phyloP scores from a whole-genome alignment of 2,888 invertebrate genomes.

The Leucoma salicis region DNA sequence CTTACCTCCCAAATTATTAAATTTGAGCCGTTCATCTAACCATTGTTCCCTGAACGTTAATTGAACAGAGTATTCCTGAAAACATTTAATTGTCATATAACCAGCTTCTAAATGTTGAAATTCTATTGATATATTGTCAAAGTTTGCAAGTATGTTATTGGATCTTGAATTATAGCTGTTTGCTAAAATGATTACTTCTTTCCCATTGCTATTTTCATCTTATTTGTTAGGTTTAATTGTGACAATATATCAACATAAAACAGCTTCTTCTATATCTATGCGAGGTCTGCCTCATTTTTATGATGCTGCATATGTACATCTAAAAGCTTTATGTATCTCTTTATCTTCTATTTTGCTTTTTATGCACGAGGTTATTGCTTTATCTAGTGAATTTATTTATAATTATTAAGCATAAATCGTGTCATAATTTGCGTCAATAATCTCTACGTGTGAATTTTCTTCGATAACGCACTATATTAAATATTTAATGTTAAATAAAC shows the following conservation, averaged over 20 bases:
- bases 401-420: constrained; percentile 39
- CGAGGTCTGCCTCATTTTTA: constrained; percentile 17
- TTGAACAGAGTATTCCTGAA: constrained; percentile 98
- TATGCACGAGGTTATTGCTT: constrained; percentile 39
- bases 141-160: neutral
- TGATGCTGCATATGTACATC: constrained; percentile 28
- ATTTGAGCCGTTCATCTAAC: constrained; percentile 95
- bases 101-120: constrained; percentile 1
- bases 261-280: constrained; percentile 3
- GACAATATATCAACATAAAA: constrained; percentile 41
- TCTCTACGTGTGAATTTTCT: no score
- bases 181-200: neutral
- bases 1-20: constrained; percentile 92
- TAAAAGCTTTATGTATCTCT: constrained; percentile 26
- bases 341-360: constrained; percentile 26
- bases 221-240: constrained; percentile 4
- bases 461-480: neutral
- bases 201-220: neutral
- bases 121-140: constrained; percentile 34
- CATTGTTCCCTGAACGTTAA: constrained; percentile 98
- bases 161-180: neutral
- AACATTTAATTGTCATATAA: constrained; percentile 42
- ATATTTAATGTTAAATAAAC: neutral
- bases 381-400: constrained; percentile 28
- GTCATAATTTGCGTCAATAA: constrained; percentile 52